Evolutionary conservation across 1,140 invertebrate genomes (phyloP).

Genomic region (Diuraphis noxia): DNA sequence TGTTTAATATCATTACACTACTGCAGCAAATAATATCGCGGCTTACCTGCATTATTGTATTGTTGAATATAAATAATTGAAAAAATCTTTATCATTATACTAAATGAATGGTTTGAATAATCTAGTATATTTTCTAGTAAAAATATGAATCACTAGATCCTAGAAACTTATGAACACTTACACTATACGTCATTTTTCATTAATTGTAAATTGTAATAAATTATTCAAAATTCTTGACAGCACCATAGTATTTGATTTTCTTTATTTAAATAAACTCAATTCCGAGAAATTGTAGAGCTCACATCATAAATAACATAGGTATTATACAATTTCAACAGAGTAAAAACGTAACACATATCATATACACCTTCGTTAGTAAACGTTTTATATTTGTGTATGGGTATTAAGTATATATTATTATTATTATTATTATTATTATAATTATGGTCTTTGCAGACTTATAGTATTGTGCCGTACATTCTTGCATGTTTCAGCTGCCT

Average conservation of each 20-base stretch:
- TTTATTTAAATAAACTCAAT: neutral
- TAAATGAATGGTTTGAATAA: too few relatives aligned
- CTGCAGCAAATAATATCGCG: too few relatives aligned
- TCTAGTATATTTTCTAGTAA: neutral
- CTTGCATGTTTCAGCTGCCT: neutral
- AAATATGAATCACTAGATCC: neutral
- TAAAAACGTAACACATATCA: neutral
- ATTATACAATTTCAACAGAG: neutral
- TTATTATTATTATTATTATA: neutral
- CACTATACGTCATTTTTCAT: neutral
- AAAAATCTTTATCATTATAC: too few relatives aligned
- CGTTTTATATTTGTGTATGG: neutral
- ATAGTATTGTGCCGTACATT: too few relatives aligned
- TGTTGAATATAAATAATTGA: neutral
- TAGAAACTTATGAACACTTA: neutral
- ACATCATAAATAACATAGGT: neutral
- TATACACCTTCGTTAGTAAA: neutral
- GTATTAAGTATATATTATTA: neutral
- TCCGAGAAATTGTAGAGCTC: neutral
- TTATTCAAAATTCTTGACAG: neutral
- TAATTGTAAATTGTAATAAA: neutral
- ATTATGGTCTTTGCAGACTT: neutral
- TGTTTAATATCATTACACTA: too few relatives aligned
- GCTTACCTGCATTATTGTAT: too few relatives aligned
- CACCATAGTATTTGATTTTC: neutral